Evolutionary conservation across 1,140 invertebrate genomes (phyloP), one percentile per base, ranked within the genome.

Genomic region (Meteorus sp.): DNA sequence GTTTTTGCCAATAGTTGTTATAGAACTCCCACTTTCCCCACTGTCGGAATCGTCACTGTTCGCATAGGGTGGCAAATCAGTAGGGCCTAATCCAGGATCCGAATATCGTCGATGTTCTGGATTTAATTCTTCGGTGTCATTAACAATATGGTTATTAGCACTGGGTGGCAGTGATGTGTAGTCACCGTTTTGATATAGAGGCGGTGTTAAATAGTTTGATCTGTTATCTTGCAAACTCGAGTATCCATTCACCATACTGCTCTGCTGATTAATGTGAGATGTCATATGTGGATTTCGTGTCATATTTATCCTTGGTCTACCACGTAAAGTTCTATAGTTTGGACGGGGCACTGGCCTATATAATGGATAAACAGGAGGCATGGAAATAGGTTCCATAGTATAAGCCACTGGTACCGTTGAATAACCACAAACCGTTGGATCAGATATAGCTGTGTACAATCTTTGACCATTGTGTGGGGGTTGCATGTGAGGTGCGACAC

Each of bases 61-160:
- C 8, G 31, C 41, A 35, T 63, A 61, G 27, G 53, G 53, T 0
- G 65, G 58, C 0, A 62, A 47, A n/a, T 83, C 78, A 19, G 80
- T 77, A 17, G 82, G 82, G 5, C 73, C 79, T 11, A 84, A 55
- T 0, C 83, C 83, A 59, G 82, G 83, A 72, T 85, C 83, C 0
- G 82, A 84, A 59, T 82, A 84, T 54, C 83, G 72, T 33, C 83
- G 70, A 13, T 79, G 78, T 15, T 78, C 77, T 0, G 71, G 74
- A 53, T 63, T 76, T 8, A 75, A 44, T 41, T 78, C 76, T 3
- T 78, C 69, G 0, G 65, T 56, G 17, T 68, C 67, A 22, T 68
- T 65, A 2, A 61, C 69, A 45, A 62, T 69, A 55, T 79, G 74
- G 25, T 70, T 73, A 54, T 79, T 75, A 15, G 79, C 78, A 15